phyloP scores from a whole-genome alignment of 37 sponge, comb jelly and placozoan genomes.

The Theonella swinhoei region DNA sequence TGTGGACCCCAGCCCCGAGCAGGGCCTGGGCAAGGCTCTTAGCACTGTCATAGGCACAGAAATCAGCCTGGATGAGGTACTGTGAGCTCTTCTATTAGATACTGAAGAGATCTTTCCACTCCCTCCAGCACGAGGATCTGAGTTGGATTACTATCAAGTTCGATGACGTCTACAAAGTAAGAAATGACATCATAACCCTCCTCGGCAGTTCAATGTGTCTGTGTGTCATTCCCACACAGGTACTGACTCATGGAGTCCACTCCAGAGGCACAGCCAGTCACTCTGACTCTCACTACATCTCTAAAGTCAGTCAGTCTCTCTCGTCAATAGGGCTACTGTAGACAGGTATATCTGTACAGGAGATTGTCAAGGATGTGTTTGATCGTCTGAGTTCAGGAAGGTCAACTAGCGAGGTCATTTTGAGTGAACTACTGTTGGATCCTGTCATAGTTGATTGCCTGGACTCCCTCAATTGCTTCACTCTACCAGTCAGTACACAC shows the following conservation, averaged over 20 bases:
- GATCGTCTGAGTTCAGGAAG: neutral
- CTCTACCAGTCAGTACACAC: neutral
- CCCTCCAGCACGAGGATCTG: neutral
- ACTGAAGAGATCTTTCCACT: neutral
- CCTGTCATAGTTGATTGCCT: neutral
- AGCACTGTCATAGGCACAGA: neutral
- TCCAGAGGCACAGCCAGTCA: neutral
- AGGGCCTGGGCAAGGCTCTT: constrained; percentile 39
- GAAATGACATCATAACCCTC: no score
- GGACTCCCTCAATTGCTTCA: neutral
- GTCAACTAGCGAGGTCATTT: neutral
- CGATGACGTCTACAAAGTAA: neutral
- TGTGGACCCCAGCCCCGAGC: constrained; percentile 1
- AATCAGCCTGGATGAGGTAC: neutral
- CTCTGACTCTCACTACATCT: neutral
- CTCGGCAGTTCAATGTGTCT: no score
- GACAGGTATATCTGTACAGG: no score
- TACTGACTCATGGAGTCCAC: neutral
- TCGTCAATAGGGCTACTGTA: no score
- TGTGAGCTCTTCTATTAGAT: neutral
- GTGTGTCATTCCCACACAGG: neutral
- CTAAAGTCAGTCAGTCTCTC: neutral
- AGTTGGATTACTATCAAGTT: neutral
- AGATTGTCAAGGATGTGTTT: neutral
- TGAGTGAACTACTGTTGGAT: neutral